Evolutionary conservation across 2,888 invertebrate genomes (phyloP), one percentile per base, ranked within the genome.

Genomic region (Trachelus tabidus): DNA sequence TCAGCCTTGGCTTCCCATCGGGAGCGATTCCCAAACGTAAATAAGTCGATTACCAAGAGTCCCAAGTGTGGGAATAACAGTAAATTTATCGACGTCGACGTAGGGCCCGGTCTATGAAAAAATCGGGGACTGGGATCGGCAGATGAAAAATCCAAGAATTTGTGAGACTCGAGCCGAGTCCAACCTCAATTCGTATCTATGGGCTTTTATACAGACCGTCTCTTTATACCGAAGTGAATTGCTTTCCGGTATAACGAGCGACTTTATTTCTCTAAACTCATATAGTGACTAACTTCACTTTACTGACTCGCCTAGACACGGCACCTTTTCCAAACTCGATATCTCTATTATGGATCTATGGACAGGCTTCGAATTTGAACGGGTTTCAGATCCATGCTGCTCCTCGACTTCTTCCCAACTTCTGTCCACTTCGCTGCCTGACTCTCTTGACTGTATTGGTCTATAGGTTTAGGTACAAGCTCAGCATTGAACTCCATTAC

Each of bases 21-120:
- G 23, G 56, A 56, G 23, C 71, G 12, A 71, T 71, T 31, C 71
- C 71, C 71, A 33, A 56, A 23, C 33, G 12, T 71, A 71, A 31
- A 31, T 71, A 4, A 31, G 9, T 71, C 71, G 31, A 71, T 71
- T 71, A 71, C 71, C 71, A 34, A 4, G 31, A 71, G 31, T 33
- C 34, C 69, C 69, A 15, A 33, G 30, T 34, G 33, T 31, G 31
- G 71, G 71, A 71, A 71, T 71, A 71, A 71, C 12, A 15, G 71
- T 31, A 9, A 71, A 71, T 71, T 71, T 71, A 71, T 71, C 71
- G 71, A 56, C 23, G 12, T 71, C 71, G 71, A 71, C 71, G 6
- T 9, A 23, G 71, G 12, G 3, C 12, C 12, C 3, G 31, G 31
- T 4, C 31, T 15, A 15, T 2, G 71, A 71, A 31, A 12, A 31